Base-by-base conservation (phyloP, 2,113 vertebrate genomes). In the Cricetomys ansorgei region DNA sequence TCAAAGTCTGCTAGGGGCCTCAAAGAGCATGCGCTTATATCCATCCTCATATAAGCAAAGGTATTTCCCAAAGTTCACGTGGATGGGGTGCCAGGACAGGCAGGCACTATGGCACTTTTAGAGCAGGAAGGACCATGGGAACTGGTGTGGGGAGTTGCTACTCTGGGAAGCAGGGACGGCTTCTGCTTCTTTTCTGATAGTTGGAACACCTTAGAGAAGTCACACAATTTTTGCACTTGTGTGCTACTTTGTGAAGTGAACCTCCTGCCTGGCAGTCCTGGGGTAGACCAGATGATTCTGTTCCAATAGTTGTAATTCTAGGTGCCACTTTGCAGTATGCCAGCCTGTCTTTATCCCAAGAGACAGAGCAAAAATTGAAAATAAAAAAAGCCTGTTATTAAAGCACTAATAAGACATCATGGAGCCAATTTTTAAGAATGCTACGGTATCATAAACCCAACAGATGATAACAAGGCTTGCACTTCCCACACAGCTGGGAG, bases 351-450 rank as follows among this genome's bases (percentile, higher is more conserved):
- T 87, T 94, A 89, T 70, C 62, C 53, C 59, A 72, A 83, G 59
- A 94, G 23, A 79, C 3, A 27, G 53, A 48, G 4, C 5, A 88
- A 85, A 91, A 67, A n/a, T 83, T 70, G 67, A 87, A 97, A 94
- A 83, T 59, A 64, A 94, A 91, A 94, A 91, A 40, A 93, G 40
- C 37, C n/a, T 45, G 12, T 62, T 65, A 67, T 67, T 92, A 87
- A 95, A 96, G 87, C 40, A 69, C 64, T 87, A 95, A 86, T 55
- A 91, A 92, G 83, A 67, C 72, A 86, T 73, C 75, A 89, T 27
- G 72, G 88, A 86, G 65, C 45, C 73, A 85, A 85, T 81, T 95
- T 95, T 77, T 77, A 87, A 88, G 72, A 81, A 21, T 89, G 79
- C 59, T 10, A 12, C 81, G 65, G 25, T 17, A 88, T 53, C 53